Conservation (phyloP, 1,140 invertebrate species). For the Bilobella aurantiaca region DNA sequence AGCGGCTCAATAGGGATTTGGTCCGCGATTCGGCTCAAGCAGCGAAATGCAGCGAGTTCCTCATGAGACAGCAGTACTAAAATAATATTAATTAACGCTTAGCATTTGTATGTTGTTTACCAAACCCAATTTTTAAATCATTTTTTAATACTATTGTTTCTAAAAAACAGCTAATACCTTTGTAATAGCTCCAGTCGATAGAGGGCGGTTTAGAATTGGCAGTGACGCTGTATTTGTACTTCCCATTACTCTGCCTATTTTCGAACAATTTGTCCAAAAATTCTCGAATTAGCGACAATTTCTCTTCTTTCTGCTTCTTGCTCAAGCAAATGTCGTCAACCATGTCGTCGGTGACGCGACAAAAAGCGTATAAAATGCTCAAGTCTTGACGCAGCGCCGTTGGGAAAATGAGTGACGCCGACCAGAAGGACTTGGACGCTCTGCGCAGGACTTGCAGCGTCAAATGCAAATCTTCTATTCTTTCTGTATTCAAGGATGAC, state of each 20-base stretch:
- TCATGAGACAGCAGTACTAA: background rate
- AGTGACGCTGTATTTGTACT: background rate
- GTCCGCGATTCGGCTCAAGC: background rate
- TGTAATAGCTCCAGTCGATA: background rate
- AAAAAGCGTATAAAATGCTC: background rate
- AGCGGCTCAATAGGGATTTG: background rate
- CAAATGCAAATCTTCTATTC: background rate
- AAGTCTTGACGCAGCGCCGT: background rate
- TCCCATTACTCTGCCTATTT: background rate
- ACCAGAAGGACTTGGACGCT: background rate
- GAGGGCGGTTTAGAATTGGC: background rate
- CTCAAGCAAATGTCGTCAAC: background rate
- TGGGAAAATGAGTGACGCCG: background rate
- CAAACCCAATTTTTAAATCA: background rate
- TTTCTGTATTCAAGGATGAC: background rate
- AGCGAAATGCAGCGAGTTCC: background rate
- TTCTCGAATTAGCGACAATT: background rate
- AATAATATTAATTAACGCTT: no score
- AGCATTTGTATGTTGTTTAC: no score
- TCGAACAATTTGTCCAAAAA: background rate
- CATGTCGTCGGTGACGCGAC: background rate
- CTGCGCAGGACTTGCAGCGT: background rate
- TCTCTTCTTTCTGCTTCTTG: background rate
- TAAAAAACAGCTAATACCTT: background rate
- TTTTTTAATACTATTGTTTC: background rate